Conservation (phyloP, 2,888 invertebrate species). For the Chymomyza caudatula region DNA sequence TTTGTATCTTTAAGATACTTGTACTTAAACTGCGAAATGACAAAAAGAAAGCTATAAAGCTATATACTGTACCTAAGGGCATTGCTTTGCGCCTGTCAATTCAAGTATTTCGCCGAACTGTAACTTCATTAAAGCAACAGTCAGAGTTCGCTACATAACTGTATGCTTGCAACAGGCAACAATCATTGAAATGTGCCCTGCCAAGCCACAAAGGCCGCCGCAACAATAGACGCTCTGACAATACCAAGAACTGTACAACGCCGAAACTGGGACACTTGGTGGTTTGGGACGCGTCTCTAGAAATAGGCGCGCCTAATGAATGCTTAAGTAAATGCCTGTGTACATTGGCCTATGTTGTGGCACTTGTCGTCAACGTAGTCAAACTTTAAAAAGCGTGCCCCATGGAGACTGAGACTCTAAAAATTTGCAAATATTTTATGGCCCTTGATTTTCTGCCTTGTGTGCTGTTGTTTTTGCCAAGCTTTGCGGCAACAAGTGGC, state of each 20-base stretch:
- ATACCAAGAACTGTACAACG: background rate
- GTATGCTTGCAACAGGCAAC: background rate
- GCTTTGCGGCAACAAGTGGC: conserved; percentile 30
- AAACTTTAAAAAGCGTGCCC: background rate
- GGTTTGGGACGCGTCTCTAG: background rate
- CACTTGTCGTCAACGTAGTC: no score
- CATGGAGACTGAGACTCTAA: background rate
- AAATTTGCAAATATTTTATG: background rate
- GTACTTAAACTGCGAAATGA: no score
- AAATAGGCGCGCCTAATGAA: background rate
- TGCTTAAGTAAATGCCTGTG: background rate
- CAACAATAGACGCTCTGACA: background rate
- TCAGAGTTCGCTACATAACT: background rate
- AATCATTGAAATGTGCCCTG: background rate
- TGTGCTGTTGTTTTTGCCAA: background rate
- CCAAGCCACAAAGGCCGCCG: background rate
- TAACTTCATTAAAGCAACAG: background rate
- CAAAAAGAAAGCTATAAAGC: no score
- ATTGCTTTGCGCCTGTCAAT: background rate
- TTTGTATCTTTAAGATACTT: background rate
- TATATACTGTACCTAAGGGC: background rate
- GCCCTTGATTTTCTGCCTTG: background rate
- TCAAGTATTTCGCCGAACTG: background rate
- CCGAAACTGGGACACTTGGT: background rate
- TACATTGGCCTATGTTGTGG: background rate